A percentile compares a stretch with the other conserved stretches of the same genome.
phyloP scores from a whole-genome alignment of 2,113 vertebrate species.

The Gorilla gorilla region DNA sequence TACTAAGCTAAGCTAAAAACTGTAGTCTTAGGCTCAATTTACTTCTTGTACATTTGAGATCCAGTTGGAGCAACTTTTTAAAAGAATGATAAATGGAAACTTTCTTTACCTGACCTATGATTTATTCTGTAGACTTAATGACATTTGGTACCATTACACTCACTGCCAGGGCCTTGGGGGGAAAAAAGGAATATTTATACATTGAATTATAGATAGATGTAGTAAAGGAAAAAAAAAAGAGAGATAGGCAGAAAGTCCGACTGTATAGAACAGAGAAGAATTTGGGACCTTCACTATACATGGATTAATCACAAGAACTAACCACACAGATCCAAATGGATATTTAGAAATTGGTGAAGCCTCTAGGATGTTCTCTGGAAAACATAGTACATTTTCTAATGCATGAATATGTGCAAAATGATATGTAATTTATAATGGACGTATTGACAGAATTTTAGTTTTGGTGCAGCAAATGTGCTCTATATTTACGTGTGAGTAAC shows the following conservation, averaged over 20 bases:
- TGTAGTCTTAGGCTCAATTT: background rate
- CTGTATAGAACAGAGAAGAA: constrained; percentile 64
- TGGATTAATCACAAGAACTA: constrained; percentile 73
- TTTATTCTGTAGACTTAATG: constrained; percentile 69
- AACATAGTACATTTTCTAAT: constrained; percentile 71
- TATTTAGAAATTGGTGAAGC: constrained; percentile 78
- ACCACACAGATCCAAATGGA: constrained; percentile 77
- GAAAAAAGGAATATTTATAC: background rate
- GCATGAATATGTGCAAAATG: constrained; percentile 77
- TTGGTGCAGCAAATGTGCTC: constrained; percentile 47
- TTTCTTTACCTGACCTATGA: constrained; percentile 39
- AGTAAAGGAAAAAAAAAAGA: background rate
- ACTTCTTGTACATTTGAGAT: background rate
- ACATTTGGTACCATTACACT: background rate
- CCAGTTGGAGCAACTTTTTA: background rate
- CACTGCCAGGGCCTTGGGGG: background rate
- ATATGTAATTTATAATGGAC: constrained; percentile 78
- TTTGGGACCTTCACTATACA: constrained; percentile 48
- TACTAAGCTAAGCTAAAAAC: background rate
- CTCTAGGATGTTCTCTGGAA: constrained; percentile 76
- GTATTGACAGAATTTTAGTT: constrained; percentile 66
- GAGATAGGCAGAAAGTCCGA: constrained; percentile 3
- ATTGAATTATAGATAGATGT: constrained; percentile 34
- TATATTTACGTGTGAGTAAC: constrained; percentile 69
- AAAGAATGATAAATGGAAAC: constrained; percentile 57